Conservation (phyloP, 2,113 vertebrate genomes). For the Triplophysa tibetana region DNA sequence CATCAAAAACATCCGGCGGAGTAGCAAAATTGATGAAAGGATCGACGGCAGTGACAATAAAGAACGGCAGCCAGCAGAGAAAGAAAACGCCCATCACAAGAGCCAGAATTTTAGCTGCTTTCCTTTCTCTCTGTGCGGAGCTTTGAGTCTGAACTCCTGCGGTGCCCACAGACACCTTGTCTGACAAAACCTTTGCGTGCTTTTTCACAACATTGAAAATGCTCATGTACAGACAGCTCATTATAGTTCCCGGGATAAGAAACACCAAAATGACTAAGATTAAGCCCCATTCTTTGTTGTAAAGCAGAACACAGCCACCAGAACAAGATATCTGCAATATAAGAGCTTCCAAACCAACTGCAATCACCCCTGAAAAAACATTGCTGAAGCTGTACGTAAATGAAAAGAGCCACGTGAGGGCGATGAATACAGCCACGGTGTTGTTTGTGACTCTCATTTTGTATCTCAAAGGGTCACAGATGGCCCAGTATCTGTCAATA, state of each 20-base stretch:
- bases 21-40: conserved; percentile 26
- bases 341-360: conserved; percentile 35
- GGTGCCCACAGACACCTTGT: not conserved
- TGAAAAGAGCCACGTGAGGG: conserved; percentile 49
- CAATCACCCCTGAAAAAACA: conserved; percentile 43
- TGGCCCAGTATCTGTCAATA: conserved; percentile 55
- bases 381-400: conserved; percentile 42
- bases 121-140: conserved; percentile 36
- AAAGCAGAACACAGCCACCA: conserved; percentile 27
- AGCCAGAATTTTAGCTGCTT: conserved; percentile 43
- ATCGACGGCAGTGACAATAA: conserved; percentile 6
- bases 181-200: conserved; percentile 29
- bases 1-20: conserved; percentile 27
- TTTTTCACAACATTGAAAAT: conserved; percentile 35
- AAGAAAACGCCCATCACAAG: conserved; percentile 42
- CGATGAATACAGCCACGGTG: conserved; percentile 36
- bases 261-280: conserved; percentile 7
- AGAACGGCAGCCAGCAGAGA: conserved; percentile 42
- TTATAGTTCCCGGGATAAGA: conserved; percentile 31
- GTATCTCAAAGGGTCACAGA: conserved; percentile 52
- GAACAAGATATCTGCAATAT: conserved; percentile 7
- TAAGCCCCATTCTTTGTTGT: conserved; percentile 35
- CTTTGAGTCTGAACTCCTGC: not conserved
- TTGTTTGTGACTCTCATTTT: conserved; percentile 38
- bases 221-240: conserved; percentile 42